phyloP scores from a whole-genome alignment of 2,113 vertebrate species.

The Diphyllodes magnificus region DNA sequence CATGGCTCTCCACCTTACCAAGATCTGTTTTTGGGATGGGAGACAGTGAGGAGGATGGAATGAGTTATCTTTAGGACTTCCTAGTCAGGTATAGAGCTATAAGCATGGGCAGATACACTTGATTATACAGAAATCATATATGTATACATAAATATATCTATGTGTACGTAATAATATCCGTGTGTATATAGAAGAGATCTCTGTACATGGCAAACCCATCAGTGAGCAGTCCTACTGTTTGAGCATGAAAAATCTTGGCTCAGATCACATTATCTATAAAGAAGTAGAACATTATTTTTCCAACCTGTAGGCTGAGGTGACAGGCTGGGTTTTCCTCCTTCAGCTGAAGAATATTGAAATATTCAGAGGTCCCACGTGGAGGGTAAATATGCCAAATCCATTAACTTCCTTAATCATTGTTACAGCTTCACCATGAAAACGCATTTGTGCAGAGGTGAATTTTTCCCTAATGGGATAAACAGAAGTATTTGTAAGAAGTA shows the following conservation, averaged over 20 bases:
- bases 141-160: rapidly evolving
- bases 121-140: background rate
- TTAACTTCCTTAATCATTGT: background rate
- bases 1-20: background rate
- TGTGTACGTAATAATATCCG: rapidly evolving
- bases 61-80: background rate
- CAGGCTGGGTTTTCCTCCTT: background rate
- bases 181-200: background rate
- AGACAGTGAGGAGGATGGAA: background rate
- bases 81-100: background rate
- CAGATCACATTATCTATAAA: background rate
- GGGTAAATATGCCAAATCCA: background rate
- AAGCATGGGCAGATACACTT: background rate
- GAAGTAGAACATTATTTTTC: constrained; percentile 31
- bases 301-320: background rate
- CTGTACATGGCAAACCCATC: background rate
- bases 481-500: background rate
- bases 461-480: constrained; percentile 12
- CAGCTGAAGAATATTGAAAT: background rate
- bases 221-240: background rate
- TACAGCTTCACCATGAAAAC: constrained; percentile 8
- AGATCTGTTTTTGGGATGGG: background rate
- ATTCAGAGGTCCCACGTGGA: background rate
- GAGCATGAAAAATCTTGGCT: background rate
- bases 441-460: background rate